These are phyloP conservation scores for Hypomecis atomaria DNA, from an alignment of 2,888 invertebrate genomes.

Conservation along the genomic window DNA sequence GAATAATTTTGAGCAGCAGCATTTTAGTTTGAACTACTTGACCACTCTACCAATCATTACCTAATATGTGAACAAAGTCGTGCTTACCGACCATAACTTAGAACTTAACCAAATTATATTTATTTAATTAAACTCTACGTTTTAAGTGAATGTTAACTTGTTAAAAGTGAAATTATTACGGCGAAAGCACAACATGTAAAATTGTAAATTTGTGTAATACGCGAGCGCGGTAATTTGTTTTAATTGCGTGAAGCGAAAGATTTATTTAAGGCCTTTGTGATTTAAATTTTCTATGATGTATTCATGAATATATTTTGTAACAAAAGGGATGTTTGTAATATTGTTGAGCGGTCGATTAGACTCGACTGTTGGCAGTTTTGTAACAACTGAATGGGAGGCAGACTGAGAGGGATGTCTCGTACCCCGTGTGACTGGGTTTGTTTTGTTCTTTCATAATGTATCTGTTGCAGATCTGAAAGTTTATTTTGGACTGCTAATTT, in stretches of 20 bases:
- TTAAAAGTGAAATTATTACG: slow-evolving; percentile 59
- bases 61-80: slow-evolving; percentile 56
- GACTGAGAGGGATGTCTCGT: no score
- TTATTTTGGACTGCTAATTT: no score
- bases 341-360: slow-evolving; percentile 10
- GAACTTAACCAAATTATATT: slow-evolving; percentile 45
- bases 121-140: slow-evolving; percentile 43
- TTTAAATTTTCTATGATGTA: slow-evolving; percentile 22
- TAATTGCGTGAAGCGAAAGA: slow-evolving; percentile 27
- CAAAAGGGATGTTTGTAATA: slow-evolving; percentile 19
- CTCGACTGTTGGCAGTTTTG: slow-evolving; percentile 1
- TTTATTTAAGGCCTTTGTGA: slow-evolving; percentile 27
- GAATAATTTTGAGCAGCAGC: slow-evolving; percentile 43
- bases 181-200: slow-evolving; percentile 50
- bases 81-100: slow-evolving; percentile 56
- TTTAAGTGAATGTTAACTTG: slow-evolving; percentile 39
- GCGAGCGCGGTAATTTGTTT: slow-evolving; percentile 23
- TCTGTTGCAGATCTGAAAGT: no score
- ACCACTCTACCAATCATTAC: slow-evolving; percentile 51
- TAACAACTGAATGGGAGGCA: background rate
- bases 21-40: slow-evolving; percentile 19
- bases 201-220: slow-evolving; percentile 32
- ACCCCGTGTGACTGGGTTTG: background rate
- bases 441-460: no score
- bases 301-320: slow-evolving; percentile 21